Evolutionary conservation across 2,113 vertebrate genomes (phyloP), one percentile per base, ranked within the genome.

Genomic region (Barbus barbus): DNA sequence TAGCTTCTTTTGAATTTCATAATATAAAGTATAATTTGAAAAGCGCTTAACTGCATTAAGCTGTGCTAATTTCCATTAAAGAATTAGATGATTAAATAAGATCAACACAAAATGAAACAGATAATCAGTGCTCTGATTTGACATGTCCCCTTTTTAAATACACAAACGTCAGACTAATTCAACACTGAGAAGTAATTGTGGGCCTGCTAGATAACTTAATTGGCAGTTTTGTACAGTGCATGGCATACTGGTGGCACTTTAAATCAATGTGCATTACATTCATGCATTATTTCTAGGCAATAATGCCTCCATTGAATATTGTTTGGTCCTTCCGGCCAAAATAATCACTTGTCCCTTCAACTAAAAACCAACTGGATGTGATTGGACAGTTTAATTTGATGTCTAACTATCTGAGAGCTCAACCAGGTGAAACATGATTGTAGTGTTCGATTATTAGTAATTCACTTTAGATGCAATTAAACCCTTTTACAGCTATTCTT

Each of bases 71-170:
- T 87, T 85, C 86, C 86, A 87, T 87, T 85, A 83, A 85, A 74
- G 58, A 75, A 87, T 87, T 87, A 87, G 65, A 60, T n/a, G 26
- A 61, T 79, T 71, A 65, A 84, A 87, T 87, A 53, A 84, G 80
- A 67, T 85, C 67, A 85, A 73, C 36, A 69, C 44, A 46, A 36
- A 78, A 78, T 77, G 76, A 87, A 20, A 65, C 1, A 5, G 60
- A 85, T 79, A 80, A 80, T 85, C 75, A 38, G 13, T 5, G 26
- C 38, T 76, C 24, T 75, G 78, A 79, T 83, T 75, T 61, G 69
- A 87, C 63, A 72, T 85, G 84, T 85, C 63, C 58, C 31, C 38
- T 56, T 77, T 83, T 83, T 85, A 83, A 83, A 85, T 84, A 61
- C 58, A 53, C 53, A 81, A 87, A 72, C n/a, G 53, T 5, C 79